phyloP scores from a whole-genome alignment of 2,113 vertebrate species.

The Callospermophilus lateralis region DNA sequence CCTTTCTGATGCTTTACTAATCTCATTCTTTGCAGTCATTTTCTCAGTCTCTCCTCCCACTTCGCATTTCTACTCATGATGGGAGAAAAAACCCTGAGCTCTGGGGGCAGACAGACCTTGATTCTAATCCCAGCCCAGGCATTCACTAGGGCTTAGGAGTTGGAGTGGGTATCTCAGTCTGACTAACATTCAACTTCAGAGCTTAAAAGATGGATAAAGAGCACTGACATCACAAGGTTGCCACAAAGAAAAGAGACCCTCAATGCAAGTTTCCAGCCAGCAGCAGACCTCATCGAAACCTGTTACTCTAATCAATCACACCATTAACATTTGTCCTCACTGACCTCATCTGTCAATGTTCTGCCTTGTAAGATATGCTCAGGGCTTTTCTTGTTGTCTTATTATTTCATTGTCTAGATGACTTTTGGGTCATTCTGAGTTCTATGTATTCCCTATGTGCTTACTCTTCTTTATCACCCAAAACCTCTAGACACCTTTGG shows the following conservation, averaged over 20 bases:
- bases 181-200: not conserved
- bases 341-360: not conserved
- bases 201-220: not conserved
- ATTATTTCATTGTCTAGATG: not conserved
- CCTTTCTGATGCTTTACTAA: slow-evolving; percentile 8
- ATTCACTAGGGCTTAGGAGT: not conserved
- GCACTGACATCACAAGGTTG: not conserved
- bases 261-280: not conserved
- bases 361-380: not conserved
- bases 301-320: not conserved
- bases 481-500: not conserved
- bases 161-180: not conserved
- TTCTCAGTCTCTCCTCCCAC: not conserved
- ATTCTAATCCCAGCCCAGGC: not conserved
- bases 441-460: not conserved
- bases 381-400: not conserved
- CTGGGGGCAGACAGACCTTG: not conserved
- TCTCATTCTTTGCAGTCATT: not conserved
- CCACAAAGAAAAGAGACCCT: not conserved
- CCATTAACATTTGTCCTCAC: not conserved
- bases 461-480: not conserved
- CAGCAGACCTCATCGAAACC: not conserved
- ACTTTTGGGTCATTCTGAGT: not conserved
- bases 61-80: not conserved
- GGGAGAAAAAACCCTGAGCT: not conserved